A percentile compares a stretch with the other conserved stretches of the same genome.
Conservation (phyloP, 2,113 vertebrate genomes). For the Talpa occidentalis region DNA sequence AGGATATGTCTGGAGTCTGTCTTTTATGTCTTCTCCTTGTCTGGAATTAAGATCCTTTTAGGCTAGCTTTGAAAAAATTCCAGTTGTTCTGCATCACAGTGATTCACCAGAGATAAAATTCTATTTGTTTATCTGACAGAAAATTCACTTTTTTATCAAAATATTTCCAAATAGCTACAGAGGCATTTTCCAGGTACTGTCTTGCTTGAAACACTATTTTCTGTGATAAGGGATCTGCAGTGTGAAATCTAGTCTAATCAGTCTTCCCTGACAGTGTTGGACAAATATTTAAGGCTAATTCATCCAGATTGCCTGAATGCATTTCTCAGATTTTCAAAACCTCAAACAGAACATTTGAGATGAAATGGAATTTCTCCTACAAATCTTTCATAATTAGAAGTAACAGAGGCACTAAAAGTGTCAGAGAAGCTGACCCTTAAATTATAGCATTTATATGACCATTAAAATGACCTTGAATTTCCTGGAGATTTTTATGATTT, state of each 20-base stretch:
- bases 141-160: conserved; percentile 41
- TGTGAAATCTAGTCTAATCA: background rate
- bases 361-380: conserved; percentile 5
- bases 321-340: conserved; percentile 17
- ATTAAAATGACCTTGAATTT: conserved; percentile 55
- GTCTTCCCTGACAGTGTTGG: background rate
- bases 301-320: background rate
- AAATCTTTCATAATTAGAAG: background rate
- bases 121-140: conserved; percentile 16
- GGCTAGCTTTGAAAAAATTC: background rate
- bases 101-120: background rate
- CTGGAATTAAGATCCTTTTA: background rate
- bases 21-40: background rate
- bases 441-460: background rate
- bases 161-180: background rate
- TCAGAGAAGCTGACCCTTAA: conserved; percentile 41
- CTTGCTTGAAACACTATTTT: background rate
- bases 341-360: conserved; percentile 29
- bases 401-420: background rate
- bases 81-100: background rate
- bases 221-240: background rate
- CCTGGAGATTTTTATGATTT: background rate
- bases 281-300: conserved; percentile 54
- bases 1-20: background rate
- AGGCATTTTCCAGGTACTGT: background rate